Percentiles rank a stretch among this genome's conserved stretches.
phyloP scores from a whole-genome alignment of 2,888 invertebrate species.

The Drosophila formosana region DNA sequence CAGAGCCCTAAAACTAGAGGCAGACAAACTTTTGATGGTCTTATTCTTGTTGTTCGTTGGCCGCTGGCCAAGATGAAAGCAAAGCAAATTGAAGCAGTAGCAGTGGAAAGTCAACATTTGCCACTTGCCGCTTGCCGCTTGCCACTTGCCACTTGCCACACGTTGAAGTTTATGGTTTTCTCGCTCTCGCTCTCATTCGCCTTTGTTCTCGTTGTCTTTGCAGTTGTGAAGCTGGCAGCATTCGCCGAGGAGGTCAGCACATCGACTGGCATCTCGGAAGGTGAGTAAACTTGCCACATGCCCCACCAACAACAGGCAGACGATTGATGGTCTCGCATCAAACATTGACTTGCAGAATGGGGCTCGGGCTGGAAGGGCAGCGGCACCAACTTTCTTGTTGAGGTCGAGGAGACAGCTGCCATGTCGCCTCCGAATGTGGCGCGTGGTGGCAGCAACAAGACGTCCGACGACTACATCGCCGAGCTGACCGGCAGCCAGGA shows the following conservation, averaged over 20 bases:
- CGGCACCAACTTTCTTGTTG: conserved; percentile 84
- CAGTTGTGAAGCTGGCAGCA: conserved; percentile 82
- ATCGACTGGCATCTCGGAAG: conserved; percentile 82
- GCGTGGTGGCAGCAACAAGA: conserved; percentile 48
- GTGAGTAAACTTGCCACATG: conserved; percentile 60
- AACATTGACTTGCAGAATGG: conserved; percentile 80
- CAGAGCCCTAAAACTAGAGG: conserved; percentile 5
- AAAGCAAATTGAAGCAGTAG: conserved; percentile 12
- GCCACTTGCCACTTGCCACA: conserved; percentile 38
- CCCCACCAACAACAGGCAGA: conserved; percentile 21
- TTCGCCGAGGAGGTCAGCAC: conserved; percentile 75
- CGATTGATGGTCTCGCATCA: conserved; percentile 28
- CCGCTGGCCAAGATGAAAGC: conserved; percentile 32
- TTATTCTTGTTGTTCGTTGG: conserved; percentile 16
- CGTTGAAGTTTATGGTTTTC: conserved; percentile 34
- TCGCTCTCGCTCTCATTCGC: neutral
- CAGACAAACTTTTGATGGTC: conserved; percentile 11
- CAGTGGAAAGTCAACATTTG: conserved; percentile 33
- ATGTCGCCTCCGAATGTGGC: conserved; percentile 57
- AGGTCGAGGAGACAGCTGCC: conserved; percentile 83
- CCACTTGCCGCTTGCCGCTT: conserved; percentile 34
- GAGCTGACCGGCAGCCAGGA: conserved; percentile 72
- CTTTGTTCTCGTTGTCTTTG: conserved; percentile 37
- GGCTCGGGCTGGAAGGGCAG: conserved; percentile 84
- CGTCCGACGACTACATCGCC: conserved; percentile 69